Conservation (phyloP, 92 coral and sea anemone genomes). For the Epizoanthus ramosus region DNA sequence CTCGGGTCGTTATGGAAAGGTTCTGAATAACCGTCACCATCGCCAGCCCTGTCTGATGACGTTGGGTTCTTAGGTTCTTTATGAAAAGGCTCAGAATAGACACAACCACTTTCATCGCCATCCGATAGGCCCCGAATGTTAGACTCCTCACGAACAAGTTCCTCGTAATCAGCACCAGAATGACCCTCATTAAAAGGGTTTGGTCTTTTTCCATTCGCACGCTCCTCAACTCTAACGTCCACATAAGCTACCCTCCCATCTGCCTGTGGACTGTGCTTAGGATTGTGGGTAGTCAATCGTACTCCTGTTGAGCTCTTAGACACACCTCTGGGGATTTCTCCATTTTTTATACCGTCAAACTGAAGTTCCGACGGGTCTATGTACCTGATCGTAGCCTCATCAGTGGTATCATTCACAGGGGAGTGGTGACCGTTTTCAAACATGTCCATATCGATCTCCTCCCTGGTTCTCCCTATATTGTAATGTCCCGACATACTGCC, state of each 20-base stretch:
- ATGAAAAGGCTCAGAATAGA: background rate
- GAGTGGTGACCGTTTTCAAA: constrained; percentile 67
- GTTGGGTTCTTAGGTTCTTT: background rate
- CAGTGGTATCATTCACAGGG: constrained; percentile 6
- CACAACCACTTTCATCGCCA: too few relatives aligned
- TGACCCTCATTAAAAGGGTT: background rate
- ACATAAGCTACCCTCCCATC: constrained; percentile 2
- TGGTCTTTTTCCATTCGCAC: background rate
- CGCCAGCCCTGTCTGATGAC: constrained; percentile 5
- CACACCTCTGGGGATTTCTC: background rate
- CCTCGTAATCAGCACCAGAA: background rate
- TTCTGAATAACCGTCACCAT: background rate
- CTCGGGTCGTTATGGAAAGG: background rate
- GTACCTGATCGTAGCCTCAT: background rate
- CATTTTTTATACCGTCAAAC: constrained; percentile 5
- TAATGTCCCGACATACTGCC: constrained; percentile 69
- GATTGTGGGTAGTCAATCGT: constrained; percentile 26
- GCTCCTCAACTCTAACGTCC: background rate
- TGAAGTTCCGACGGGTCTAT: constrained; percentile 42
- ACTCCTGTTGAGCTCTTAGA: constrained; percentile 20
- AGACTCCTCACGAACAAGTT: too few relatives aligned
- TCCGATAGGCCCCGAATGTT: too few relatives aligned
- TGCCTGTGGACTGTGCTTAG: constrained; percentile 40
- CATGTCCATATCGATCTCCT: constrained; percentile 82
- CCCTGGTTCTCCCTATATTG: constrained; percentile 70